A percentile compares a stretch with the other conserved stretches of the same genome.
Evolutionary conservation across 2,888 invertebrate species (phyloP).

Genomic region (Drosophila emarginata): DNA sequence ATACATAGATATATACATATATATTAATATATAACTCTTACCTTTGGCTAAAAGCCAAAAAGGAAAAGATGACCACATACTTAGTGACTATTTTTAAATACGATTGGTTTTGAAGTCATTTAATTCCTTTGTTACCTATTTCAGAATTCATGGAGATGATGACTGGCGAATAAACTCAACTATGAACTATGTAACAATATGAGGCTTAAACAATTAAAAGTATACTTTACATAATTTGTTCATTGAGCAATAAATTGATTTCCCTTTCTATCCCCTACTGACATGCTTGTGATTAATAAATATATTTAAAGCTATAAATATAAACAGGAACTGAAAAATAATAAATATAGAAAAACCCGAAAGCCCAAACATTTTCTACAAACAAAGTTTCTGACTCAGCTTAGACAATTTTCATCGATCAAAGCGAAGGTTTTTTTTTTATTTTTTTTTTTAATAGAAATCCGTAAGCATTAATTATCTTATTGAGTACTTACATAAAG

Average conservation of each 20-base stretch:
- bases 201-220: constrained; percentile 42
- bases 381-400: constrained; percentile 21
- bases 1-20: neutral
- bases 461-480: constrained; percentile 55
- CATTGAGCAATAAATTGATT: constrained; percentile 6
- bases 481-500: constrained; percentile 21
- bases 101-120: constrained; percentile 77
- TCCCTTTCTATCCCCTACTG: neutral
- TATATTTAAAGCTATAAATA: constrained; percentile 45
- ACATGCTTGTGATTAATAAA: constrained; percentile 2
- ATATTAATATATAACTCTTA: too few species aligned
- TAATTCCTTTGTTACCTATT: constrained; percentile 46
- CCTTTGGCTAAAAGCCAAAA: neutral
- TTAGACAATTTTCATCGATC: constrained; percentile 31
- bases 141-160: constrained; percentile 98
- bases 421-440: constrained; percentile 13
- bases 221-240: neutral
- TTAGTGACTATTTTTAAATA: neutral
- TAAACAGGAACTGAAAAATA: constrained; percentile 49
- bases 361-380: constrained; percentile 33
- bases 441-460: constrained; percentile 45
- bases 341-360: constrained; percentile 56
- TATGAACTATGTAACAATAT: constrained; percentile 17
- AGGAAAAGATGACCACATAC: neutral
- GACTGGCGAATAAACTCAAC: constrained; percentile 91